These are phyloP conservation scores for Volucella inflata DNA, from an alignment of 2,888 invertebrate species.

Conservation along the genomic window DNA sequence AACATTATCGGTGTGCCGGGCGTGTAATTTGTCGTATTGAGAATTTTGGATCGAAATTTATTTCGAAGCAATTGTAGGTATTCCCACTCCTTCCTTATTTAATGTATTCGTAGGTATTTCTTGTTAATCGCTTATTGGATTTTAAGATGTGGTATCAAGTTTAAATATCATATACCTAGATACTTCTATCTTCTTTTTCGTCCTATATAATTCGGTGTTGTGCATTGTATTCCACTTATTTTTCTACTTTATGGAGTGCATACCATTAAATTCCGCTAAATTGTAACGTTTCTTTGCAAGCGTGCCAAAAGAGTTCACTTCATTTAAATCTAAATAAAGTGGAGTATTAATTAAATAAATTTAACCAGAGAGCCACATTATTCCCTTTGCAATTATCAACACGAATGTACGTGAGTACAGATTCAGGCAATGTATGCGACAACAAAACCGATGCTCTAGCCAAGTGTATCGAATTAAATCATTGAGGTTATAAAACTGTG, in stretches of 20 bases:
- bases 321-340: slow-evolving; percentile 58
- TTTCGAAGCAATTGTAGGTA: no score
- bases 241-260: not conserved
- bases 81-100: no score
- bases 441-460: slow-evolving; percentile 40
- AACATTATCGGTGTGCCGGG: no score
- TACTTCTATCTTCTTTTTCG: no score
- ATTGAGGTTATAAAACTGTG: slow-evolving; percentile 31
- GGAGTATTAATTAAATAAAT: slow-evolving; percentile 44
- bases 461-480: slow-evolving; percentile 45
- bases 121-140: no score
- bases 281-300: slow-evolving; percentile 5
- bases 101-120: no score
- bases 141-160: no score
- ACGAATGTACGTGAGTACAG: not conserved
- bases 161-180: not conserved
- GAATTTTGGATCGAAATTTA: no score
- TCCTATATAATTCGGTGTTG: no score
- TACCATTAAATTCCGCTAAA: not conserved
- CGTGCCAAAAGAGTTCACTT: slow-evolving; percentile 62
- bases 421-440: slow-evolving; percentile 17
- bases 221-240: not conserved
- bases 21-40: no score
- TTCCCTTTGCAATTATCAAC: not conserved
- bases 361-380: slow-evolving; percentile 2